Evolutionary conservation across 2,797 vertebrate species (phyloP), one percentile per base, ranked within the genome.

Genomic region (Arrhamphus sclerolepis): DNA sequence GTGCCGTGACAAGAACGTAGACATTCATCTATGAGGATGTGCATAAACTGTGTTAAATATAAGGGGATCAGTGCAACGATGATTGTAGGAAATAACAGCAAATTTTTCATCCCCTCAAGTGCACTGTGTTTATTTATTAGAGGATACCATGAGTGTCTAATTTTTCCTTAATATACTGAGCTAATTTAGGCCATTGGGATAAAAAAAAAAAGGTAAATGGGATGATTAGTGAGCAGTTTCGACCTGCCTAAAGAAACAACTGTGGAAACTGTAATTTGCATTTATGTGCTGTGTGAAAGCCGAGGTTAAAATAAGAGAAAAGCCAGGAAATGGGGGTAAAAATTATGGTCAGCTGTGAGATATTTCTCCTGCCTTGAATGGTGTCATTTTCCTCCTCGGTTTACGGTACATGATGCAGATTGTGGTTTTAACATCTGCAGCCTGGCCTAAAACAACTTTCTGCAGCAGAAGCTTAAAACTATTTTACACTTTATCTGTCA

Each of bases 1-100:
- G 51, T 18, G 24, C 57, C 47, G 50, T 84, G 78, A 81, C 70
- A 70, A 70, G 77, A 84, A 81, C 72, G 74, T 75, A 72, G 75
- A 56, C 73, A 74, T 65, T 63, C 20, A 65, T 81, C 60, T 63
- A 5, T 56, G 66, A 63, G 63, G 62, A 65, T 55, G 55, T 63
- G 65, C 26, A 44, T 48, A 57, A 66, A 55, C 54, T 48, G 63
- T 38, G 28, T 8, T 70, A 44, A 70, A 56, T 53, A 44, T 57
- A 70, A 77, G 29, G 26, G 65, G 76, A 84, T 83, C 66, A 75
- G 51, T 57, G n/a, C 49, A 56, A 62, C 48, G 56, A 75, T 56
- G 67, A 69, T 0, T 47, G 49, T 65, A 26, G 58, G 47, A 69
- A 67, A 74, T 62, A 78, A 73, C 8, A 1, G 43, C 1, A 31